Conservation (phyloP, 2,113 vertebrate species). For the Oplegnathus fasciatus region DNA sequence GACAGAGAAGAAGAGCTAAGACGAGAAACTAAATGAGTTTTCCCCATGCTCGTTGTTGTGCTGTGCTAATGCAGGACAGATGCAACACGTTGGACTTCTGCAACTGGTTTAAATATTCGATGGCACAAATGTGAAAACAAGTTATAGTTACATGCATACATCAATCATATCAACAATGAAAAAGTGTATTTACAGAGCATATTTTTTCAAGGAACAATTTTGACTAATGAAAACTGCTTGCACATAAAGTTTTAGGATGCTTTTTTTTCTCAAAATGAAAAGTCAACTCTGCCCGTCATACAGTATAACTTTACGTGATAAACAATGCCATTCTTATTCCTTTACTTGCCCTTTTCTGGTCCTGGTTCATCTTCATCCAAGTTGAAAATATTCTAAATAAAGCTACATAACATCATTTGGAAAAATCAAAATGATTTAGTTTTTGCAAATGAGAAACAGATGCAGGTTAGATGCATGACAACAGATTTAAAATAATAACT, state of each 20-base stretch:
- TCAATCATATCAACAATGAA: neutral
- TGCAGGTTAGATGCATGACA: neutral
- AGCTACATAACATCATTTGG: too few relatives aligned
- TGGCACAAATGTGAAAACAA: neutral
- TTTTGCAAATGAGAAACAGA: too few relatives aligned
- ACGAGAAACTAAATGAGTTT: neutral
- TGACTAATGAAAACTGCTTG: neutral
- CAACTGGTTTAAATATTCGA: neutral
- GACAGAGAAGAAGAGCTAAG: neutral
- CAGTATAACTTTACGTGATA: too few relatives aligned
- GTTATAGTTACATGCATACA: too few relatives aligned
- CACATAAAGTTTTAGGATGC: neutral
- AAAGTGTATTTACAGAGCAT: neutral
- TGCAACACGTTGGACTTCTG: neutral
- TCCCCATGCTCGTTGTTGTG: neutral
- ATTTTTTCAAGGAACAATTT: too few relatives aligned
- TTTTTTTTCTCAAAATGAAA: too few relatives aligned
- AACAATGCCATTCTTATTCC: neutral
- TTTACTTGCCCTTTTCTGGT: neutral
- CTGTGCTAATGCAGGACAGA: conserved; percentile 6
- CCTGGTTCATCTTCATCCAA: too few relatives aligned
- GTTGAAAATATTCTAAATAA: too few relatives aligned
- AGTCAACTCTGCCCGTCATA: neutral
- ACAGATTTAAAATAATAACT: neutral
- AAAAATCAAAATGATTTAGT: too few relatives aligned